These are phyloP conservation scores for Macrosiphum euphorbiae DNA, from an alignment of 2,888 invertebrate genomes.

Conservation along the genomic window DNA sequence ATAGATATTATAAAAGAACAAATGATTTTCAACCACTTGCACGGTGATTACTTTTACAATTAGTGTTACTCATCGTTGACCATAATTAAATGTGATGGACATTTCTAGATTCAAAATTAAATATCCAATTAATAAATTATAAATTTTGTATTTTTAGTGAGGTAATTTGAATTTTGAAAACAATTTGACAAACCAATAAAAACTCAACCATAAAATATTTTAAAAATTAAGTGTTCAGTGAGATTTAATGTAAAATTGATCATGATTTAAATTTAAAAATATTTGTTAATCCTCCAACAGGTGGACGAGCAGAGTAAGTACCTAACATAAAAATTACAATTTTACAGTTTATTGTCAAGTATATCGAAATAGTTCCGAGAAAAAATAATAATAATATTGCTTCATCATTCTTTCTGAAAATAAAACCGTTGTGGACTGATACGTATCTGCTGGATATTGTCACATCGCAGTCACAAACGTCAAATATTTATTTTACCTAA, in stretches of 20 bases:
- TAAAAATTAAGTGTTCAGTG: background rate
- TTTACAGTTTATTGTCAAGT: background rate
- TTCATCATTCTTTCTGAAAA: background rate
- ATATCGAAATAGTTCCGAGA: background rate
- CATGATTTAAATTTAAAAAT: background rate
- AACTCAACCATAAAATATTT: background rate
- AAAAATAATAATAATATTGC: background rate
- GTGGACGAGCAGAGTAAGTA: background rate
- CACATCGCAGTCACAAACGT: slow-evolving; percentile 14
- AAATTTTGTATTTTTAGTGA: background rate
- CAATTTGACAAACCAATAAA: background rate
- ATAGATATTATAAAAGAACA: background rate
- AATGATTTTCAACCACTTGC: background rate
- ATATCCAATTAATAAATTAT: slow-evolving; percentile 9
- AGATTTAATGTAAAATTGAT: background rate
- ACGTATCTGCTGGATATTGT: background rate
- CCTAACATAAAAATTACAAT: background rate
- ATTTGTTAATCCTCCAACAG: background rate
- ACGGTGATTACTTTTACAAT: slow-evolving; percentile 25
- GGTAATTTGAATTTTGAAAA: background rate
- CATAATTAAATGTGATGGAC: slow-evolving; percentile 16
- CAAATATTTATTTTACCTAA: slow-evolving; percentile 42
- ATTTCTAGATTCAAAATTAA: background rate
- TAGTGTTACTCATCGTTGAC: slow-evolving; percentile 23
- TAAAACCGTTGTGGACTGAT: background rate